Base-by-base conservation (phyloP, 2,797 vertebrate species). In the Gephyroberyx darwinii region DNA sequence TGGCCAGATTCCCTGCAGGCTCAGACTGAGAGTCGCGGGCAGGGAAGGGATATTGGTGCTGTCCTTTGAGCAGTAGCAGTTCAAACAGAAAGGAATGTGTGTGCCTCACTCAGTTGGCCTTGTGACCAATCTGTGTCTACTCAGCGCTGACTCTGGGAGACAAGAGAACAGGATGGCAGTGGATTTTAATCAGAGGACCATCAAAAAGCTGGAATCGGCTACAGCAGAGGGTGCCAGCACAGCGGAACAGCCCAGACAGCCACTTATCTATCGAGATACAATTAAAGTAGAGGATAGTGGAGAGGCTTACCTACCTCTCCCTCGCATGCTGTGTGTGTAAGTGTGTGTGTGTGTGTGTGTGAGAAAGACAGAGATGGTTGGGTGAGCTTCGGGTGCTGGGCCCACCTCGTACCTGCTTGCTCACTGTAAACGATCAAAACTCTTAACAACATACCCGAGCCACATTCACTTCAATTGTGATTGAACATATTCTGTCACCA, bases 141-240 rank as follows among this genome's bases (percentile, higher is more conserved):
- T 59, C 2, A 14, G 50, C 26, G 26, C 62, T 54, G 70, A 71
- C 53, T 67, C 67, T 69, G 14, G 55, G 33, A 80, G 72, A 82
- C 52, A 75, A 52, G 37, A 71, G 62, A 64, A 55, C 58, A 57
- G 64, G 71, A 71, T 75, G 73, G 75, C 65, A 74, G 67, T 35
- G 14, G 70, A 80, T 81, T 89, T 83, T 86, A 88, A 84, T 91
- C 83, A 84, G 74, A 71, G 57, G 48, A 26, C 74, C 74, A 69
- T 76, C 60, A 76, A 72, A 81, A 81, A 64, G 61, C 45, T 52
- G 33, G 63, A 57, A 71, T 83, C 13, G 55, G 56, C 85, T 76
- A 67, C 75, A 63, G 48, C 43, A 13, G 39, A 62, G 58, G 69
- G 39, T 74, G 57, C 71, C 77, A 62, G 69, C 58, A 14, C 52